Base-by-base conservation (phyloP, 2,797 vertebrate species). In the Borostomias antarcticus region DNA sequence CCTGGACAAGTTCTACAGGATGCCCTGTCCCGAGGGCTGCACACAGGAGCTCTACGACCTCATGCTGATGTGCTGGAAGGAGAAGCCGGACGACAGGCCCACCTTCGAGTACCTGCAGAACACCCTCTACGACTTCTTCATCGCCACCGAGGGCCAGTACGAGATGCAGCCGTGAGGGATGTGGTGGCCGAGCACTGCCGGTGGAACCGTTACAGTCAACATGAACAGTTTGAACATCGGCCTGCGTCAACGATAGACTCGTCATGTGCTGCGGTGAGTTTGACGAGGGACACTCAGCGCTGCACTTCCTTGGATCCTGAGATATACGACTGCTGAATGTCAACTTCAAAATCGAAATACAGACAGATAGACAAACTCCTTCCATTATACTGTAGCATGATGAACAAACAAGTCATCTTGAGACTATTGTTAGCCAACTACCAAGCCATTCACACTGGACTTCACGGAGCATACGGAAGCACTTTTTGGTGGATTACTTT, bases 91-190 rank as follows among this genome's bases (percentile, higher is more conserved):
- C 4, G 85, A 91, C 0, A 79, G 93, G 56, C 93, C 92, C 0
- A 94, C 93, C 0, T 94, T 94, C 73, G 93, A 94, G 11, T 86
- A 82, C 74, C 82, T 94, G 43, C 91, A 93, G 75, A 86, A 82
- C 86, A 86, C 62, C 63, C 90, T 94, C 56, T 91, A 93, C 2
- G 92, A 94, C 79, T 94, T 90, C 79, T 93, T 88, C 53, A 86
- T 93, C 10, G 91, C 93, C 77, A 94, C 93, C 0, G 93, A 94
- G 78, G 89, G 89, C 75, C 92, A 93, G 73, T 94, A 94, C 43
- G 91, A 93, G 80, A 86, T 89, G 86, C 92, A 94, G 5, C 89
- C 90, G 0, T 93, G 84, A 85, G 26, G 37, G 10, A 43, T n/a
- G n/a, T n/a, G n/a, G n/a, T n/a, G n/a, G n/a, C n/a, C n/a, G n/a